A percentile compares a stretch with the other conserved stretches of the same genome.
These are phyloP conservation scores for Sepioteuthis lessoniana DNA, from an alignment of 2,888 invertebrate species.

Conservation along the genomic window DNA sequence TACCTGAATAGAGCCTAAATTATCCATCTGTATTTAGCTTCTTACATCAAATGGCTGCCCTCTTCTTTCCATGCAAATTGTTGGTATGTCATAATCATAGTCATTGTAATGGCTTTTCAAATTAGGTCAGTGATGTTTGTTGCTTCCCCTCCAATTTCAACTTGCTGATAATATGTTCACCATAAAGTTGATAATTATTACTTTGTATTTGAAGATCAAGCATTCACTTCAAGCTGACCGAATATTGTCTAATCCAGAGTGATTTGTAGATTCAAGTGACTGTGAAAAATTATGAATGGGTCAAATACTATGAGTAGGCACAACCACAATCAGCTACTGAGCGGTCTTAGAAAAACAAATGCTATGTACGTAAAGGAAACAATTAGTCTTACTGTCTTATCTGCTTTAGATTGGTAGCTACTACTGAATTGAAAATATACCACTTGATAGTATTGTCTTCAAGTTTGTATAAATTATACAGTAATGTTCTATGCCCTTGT, in stretches of 20 bases:
- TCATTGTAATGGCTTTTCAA: background rate
- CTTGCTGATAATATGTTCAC: background rate
- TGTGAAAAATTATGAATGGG: background rate
- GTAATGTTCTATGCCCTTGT: too few species aligned
- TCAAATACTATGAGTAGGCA: background rate
- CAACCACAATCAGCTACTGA: background rate
- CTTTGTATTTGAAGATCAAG: background rate
- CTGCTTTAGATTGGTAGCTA: background rate
- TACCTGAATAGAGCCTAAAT: background rate
- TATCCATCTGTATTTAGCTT: background rate
- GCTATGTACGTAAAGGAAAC: background rate
- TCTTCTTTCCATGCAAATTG: background rate
- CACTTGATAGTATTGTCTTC: background rate
- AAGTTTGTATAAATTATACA: background rate
- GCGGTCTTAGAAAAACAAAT: background rate
- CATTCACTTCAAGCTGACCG: background rate
- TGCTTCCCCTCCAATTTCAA: background rate
- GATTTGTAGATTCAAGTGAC: background rate
- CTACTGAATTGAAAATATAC: background rate
- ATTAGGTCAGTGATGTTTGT: background rate
- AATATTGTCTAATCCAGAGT: background rate
- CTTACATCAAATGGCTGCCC: background rate
- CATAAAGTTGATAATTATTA: conserved; percentile 12
- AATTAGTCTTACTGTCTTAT: background rate
- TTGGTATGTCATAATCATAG: conserved; percentile 23